These are phyloP conservation scores for Agriopis leucophaearia DNA, from an alignment of 2,888 invertebrate species.

Conservation along the genomic window DNA sequence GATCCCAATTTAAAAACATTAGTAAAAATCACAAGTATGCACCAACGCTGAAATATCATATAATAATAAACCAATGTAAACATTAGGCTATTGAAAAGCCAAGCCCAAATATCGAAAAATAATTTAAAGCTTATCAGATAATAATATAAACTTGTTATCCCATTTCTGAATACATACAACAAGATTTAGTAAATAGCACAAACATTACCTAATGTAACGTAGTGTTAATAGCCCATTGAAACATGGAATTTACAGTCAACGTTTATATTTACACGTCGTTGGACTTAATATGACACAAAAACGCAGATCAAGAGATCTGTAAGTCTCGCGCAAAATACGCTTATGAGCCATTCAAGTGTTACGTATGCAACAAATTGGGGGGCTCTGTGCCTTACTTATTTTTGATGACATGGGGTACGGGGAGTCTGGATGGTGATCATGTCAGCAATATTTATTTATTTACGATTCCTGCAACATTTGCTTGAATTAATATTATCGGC, in stretches of 20 bases:
- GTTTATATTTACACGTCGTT: conserved; percentile 60
- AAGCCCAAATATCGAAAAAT: conserved; percentile 73
- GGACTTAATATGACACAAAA: conserved; percentile 70
- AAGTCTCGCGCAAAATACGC: conserved; percentile 47
- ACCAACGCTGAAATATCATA: conserved; percentile 67
- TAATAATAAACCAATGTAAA: conserved; percentile 66
- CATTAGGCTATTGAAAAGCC: conserved; percentile 57
- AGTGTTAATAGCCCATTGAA: conserved; percentile 53
- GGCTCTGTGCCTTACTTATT: background rate
- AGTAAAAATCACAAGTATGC: conserved; percentile 78
- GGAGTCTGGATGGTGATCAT: too few species aligned
- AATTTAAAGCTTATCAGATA: conserved; percentile 84
- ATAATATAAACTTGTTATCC: conserved; percentile 64
- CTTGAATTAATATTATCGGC: too few species aligned
- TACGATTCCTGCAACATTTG: too few species aligned
- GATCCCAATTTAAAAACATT: conserved; percentile 56
- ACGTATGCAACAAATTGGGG: too few species aligned
- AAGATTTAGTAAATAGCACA: conserved; percentile 49
- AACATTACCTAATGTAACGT: conserved; percentile 47
- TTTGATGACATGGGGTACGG: too few species aligned
- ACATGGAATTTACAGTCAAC: conserved; percentile 61
- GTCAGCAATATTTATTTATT: too few species aligned
- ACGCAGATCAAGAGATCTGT: conserved; percentile 47
- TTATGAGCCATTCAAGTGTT: background rate
- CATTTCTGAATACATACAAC: conserved; percentile 49